A percentile compares a stretch with the other conserved stretches of the same genome.
Conservation (phyloP, 2,113 vertebrate genomes). For the Corvus moneduloides region DNA sequence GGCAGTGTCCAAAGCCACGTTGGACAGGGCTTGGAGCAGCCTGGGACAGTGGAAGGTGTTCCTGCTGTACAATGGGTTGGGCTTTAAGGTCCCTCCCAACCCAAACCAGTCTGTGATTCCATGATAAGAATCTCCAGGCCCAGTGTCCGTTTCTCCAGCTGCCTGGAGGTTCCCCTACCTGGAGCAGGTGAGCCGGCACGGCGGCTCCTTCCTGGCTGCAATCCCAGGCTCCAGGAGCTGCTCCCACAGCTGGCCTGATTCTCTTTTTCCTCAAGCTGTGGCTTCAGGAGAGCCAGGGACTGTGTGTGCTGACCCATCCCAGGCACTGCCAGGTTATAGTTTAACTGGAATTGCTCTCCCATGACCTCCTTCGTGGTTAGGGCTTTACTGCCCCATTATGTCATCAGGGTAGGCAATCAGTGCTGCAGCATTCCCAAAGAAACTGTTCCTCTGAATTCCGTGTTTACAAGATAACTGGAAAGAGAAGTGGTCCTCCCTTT, state of each 20-base stretch:
- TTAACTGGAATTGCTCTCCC: not conserved
- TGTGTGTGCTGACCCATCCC: not conserved
- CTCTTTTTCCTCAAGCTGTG: not conserved
- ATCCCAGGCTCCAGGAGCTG: not conserved
- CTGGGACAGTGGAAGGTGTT: not conserved
- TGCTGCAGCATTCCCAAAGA: not conserved
- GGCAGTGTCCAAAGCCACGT: accelerated
- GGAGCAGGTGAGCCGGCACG: accelerated
- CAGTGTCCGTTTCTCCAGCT: not conserved
- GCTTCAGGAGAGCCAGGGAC: not conserved
- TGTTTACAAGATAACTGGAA: not conserved
- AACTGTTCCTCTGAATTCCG: accelerated
- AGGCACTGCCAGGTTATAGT: not conserved
- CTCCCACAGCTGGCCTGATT: not conserved
- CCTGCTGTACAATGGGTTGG: not conserved
- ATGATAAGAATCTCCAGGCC: not conserved
- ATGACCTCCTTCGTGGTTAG: not conserved
- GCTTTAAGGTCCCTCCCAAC: not conserved
- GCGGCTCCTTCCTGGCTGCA: not conserved
- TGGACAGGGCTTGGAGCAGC: not conserved
- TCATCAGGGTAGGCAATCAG: not conserved
- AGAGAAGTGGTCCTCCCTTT: not conserved
- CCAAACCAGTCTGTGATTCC: not conserved
- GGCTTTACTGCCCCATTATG: not conserved
- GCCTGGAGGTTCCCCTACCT: not conserved